A percentile compares a stretch with the other conserved stretches of the same genome.
Conservation (phyloP, 2,888 invertebrate species). For the Flabesymbios commensalis region DNA sequence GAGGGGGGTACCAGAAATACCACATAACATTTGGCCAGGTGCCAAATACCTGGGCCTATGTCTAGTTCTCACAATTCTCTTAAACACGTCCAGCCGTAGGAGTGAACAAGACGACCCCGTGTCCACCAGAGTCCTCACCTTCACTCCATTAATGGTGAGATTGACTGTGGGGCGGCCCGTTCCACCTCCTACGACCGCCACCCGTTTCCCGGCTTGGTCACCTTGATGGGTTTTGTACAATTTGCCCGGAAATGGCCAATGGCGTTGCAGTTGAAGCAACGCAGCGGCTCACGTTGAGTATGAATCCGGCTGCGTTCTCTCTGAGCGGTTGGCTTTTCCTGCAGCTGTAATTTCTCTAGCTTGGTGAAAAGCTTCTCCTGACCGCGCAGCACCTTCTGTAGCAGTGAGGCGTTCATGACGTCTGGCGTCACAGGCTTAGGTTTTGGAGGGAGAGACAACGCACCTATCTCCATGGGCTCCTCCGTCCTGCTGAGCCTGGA, state of each 20-base stretch:
- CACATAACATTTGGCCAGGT: not conserved
- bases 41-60: not conserved
- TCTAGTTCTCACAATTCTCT: not conserved
- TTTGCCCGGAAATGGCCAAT: not conserved
- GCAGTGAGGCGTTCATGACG: too few relatives aligned
- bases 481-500: not conserved
- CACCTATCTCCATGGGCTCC: not conserved
- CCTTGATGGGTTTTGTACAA: not conserved
- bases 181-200: not conserved
- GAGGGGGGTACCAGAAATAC: not conserved
- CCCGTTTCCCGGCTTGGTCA: not conserved
- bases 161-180: not conserved
- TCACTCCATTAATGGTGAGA: not conserved
- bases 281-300: not conserved
- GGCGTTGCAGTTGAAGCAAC: not conserved
- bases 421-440: too few relatives aligned
- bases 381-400: too few relatives aligned
- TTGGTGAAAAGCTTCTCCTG: too few relatives aligned
- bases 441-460: not conserved
- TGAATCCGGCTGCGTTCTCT: too few relatives aligned
- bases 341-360: too few relatives aligned
- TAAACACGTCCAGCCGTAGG: not conserved
- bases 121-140: conserved; percentile 3
- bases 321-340: too few relatives aligned
- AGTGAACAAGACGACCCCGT: conserved; percentile 5